Conservation (phyloP, 2,888 invertebrate species). For the Agrochola lychnidis region DNA sequence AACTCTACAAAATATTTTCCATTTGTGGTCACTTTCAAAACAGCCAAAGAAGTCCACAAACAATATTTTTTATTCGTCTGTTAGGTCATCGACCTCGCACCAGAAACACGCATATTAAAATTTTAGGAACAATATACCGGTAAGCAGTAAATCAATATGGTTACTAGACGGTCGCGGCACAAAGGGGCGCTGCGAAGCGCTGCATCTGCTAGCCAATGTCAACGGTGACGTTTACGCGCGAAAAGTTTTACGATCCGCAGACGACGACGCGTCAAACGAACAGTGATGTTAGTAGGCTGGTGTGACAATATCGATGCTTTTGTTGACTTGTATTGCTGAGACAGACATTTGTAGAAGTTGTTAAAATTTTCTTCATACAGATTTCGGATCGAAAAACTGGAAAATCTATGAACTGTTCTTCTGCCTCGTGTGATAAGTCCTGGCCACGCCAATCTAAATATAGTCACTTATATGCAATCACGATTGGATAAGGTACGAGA, state of each 20-base stretch:
- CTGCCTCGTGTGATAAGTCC: neutral
- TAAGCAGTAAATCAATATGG: conserved; percentile 82
- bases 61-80: conserved; percentile 30
- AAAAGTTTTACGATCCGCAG: conserved; percentile 89
- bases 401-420: neutral
- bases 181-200: conserved; percentile 84
- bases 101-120: conserved; percentile 65
- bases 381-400: neutral
- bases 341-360: neutral
- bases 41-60: conserved; percentile 19
- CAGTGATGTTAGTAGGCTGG: conserved; percentile 76
- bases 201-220: conserved; percentile 88
- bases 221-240: conserved; percentile 90
- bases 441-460: neutral
- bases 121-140: conserved; percentile 71
- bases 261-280: conserved; percentile 83
- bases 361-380: neutral
- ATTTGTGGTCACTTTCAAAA: conserved; percentile 12
- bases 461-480: neutral
- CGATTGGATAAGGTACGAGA: neutral
- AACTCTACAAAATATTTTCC: neutral
- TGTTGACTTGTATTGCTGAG: conserved; percentile 34
- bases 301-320: conserved; percentile 60
- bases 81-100: conserved; percentile 43
- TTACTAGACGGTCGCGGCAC: conserved; percentile 83